Evolutionary conservation across 2,113 vertebrate genomes (phyloP).

Genomic region (Arenaria interpres): DNA sequence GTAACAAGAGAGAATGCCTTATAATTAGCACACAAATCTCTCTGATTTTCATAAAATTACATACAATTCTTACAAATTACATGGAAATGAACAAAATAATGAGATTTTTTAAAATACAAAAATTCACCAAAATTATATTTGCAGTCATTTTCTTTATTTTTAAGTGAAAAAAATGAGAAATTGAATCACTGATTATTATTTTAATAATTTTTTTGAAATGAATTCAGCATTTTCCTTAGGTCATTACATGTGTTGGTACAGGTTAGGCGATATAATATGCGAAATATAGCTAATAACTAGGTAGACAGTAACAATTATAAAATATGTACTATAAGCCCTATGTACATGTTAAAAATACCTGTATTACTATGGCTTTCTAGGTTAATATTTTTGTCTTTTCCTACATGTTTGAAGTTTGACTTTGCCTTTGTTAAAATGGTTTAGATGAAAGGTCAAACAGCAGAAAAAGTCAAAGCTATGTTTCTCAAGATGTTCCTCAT

Average conservation of each 20-base stretch:
- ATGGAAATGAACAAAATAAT: background rate
- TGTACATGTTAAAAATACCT: background rate
- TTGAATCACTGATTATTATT: background rate
- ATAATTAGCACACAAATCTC: background rate
- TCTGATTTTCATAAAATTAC: background rate
- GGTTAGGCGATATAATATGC: background rate
- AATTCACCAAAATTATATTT: background rate
- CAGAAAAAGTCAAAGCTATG: background rate
- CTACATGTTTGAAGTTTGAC: background rate
- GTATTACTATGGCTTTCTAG: background rate
- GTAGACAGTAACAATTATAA: background rate
- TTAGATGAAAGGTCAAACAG: constrained; percentile 7
- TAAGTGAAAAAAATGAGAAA: background rate
- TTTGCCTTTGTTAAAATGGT: background rate
- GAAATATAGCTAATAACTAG: background rate
- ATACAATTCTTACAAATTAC: background rate
- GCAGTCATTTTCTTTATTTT: background rate
- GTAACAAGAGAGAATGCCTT: background rate
- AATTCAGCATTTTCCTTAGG: background rate
- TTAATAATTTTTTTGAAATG: background rate
- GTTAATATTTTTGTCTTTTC: background rate
- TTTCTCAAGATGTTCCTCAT: background rate
- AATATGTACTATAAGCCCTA: background rate
- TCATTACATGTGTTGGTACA: background rate
- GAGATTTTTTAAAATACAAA: background rate